Evolutionary conservation across 1,140 invertebrate species (phyloP).

Genomic region (Cydia amplana): DNA sequence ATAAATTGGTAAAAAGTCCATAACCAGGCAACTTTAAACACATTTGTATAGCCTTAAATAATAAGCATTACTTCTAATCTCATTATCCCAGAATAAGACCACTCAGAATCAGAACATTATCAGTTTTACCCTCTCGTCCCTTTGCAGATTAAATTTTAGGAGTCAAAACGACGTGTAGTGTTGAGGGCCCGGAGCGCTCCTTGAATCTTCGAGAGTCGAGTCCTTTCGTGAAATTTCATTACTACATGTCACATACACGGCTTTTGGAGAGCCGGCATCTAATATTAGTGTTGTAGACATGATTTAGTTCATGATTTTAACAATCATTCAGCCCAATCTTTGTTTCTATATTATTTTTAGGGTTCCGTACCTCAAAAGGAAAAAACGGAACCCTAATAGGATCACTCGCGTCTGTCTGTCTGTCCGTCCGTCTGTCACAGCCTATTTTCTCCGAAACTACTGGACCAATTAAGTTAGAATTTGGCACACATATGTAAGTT

Average conservation of each 20-base stretch:
- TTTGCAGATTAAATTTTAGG: constrained; percentile 57
- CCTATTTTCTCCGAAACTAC: too few relatives aligned
- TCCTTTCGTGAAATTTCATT: constrained; percentile 48
- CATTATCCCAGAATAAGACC: neutral
- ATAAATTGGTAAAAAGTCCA: too few relatives aligned
- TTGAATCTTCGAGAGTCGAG: constrained; percentile 42
- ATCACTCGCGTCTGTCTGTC: too few relatives aligned
- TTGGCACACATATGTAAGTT: too few relatives aligned
- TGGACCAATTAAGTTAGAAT: too few relatives aligned
- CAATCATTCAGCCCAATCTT: neutral
- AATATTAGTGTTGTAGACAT: neutral
- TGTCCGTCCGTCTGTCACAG: too few relatives aligned
- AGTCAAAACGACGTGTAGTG: constrained; percentile 50
- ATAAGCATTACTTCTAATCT: too few relatives aligned
- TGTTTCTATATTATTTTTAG: too few relatives aligned
- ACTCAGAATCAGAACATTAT: constrained; percentile 26
- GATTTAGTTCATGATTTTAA: constrained; percentile 2
- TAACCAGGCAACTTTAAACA: too few relatives aligned
- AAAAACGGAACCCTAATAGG: too few relatives aligned
- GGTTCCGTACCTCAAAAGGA: too few relatives aligned
- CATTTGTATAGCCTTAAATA: too few relatives aligned
- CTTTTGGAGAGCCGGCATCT: constrained; percentile 33
- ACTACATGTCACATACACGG: constrained; percentile 56
- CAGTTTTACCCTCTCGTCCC: constrained; percentile 43
- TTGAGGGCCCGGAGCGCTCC: constrained; percentile 43